These are phyloP conservation scores for Crypturellus tataupa DNA, from an alignment of 2,797 vertebrate species.

Conservation along the genomic window DNA sequence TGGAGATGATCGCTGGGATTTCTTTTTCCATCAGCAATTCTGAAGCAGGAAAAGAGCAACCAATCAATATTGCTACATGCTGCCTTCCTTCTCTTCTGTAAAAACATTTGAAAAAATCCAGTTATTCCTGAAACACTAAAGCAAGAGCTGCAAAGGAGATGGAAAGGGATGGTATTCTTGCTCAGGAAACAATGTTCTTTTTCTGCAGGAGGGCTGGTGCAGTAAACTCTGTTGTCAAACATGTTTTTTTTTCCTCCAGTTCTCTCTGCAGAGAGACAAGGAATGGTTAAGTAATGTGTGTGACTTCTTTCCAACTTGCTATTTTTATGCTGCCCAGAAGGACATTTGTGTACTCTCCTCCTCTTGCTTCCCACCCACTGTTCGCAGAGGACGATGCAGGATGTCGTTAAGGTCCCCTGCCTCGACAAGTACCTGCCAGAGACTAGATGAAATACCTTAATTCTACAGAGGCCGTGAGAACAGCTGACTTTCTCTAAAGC, in stretches of 20 bases:
- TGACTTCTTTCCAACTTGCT: not conserved
- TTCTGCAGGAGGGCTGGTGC: not conserved
- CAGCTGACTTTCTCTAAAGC: constrained; percentile 16
- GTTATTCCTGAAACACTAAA: not conserved
- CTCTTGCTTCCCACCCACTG: not conserved
- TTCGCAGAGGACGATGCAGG: constrained; percentile 4
- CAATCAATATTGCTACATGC: not conserved
- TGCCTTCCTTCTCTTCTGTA: not conserved
- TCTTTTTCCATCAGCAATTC: not conserved
- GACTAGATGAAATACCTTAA: not conserved
- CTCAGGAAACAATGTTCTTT: not conserved
- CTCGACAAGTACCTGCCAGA: not conserved
- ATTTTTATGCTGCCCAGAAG: constrained; percentile 18
- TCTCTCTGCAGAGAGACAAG: not conserved
- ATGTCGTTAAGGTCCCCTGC: not conserved
- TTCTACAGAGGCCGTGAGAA: not conserved
- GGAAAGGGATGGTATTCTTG: not conserved
- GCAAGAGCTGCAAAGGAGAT: not conserved
- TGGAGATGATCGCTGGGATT: not conserved
- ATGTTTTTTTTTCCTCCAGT: not conserved
- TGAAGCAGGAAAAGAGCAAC: constrained; percentile 2
- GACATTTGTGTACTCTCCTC: not conserved
- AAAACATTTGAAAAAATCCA: not conserved
- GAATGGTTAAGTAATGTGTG: not conserved
- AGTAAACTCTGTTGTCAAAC: not conserved